These are phyloP conservation scores for Typhlichthys subterraneus DNA, from an alignment of 2,797 vertebrate genomes.

Conservation along the genomic window DNA sequence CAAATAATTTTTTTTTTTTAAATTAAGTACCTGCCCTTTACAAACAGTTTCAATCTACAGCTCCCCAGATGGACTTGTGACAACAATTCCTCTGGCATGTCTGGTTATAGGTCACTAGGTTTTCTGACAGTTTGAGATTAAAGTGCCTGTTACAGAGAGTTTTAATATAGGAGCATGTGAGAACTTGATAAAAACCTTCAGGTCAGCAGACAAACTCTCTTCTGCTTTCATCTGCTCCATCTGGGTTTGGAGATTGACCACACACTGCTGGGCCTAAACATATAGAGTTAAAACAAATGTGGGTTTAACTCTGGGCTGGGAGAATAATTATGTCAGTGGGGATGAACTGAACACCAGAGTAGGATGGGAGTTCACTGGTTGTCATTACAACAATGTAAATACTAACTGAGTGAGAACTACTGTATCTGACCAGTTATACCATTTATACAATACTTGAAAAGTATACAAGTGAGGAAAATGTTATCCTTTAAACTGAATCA, in stretches of 20 bases:
- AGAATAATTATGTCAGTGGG: neutral
- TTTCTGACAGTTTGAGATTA: neutral
- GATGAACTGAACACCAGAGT: neutral
- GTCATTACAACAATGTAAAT: too few species aligned
- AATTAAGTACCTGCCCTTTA: too few species aligned
- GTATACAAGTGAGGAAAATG: neutral
- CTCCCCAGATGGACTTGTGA: too few species aligned
- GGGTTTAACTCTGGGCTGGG: neutral
- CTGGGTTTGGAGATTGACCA: slow-evolving; percentile 34
- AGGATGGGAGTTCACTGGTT: too few species aligned
- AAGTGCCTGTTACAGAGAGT: neutral
- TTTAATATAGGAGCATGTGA: neutral
- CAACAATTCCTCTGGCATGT: too few species aligned
- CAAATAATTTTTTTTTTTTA: too few species aligned
- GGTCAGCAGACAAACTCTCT: slow-evolving; percentile 27
- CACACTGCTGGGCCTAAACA: slow-evolving; percentile 41
- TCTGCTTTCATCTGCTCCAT: slow-evolving; percentile 32
- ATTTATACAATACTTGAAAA: too few species aligned
- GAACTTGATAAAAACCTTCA: slow-evolving; percentile 35
- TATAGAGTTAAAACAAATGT: neutral
- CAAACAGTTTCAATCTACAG: too few species aligned
- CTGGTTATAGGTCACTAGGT: neutral
- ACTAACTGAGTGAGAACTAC: too few species aligned
- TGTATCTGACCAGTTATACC: too few species aligned
- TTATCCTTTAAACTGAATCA: neutral